Conservation (phyloP, 2,888 invertebrate species). For the Drosophila parthenogenetica region DNA sequence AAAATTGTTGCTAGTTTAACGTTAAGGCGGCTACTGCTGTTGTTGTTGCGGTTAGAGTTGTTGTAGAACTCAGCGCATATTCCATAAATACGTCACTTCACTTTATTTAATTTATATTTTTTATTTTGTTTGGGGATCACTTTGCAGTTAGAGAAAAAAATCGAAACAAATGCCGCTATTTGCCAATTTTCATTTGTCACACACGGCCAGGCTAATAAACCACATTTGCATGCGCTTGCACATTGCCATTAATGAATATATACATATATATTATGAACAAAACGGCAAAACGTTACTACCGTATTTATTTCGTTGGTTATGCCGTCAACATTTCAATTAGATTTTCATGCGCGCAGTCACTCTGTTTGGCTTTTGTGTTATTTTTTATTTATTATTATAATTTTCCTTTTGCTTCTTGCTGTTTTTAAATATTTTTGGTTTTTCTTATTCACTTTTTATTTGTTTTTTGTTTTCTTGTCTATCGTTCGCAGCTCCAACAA, state of each 20-base stretch:
- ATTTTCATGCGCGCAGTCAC: conserved; percentile 32
- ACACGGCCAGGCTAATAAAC: conserved; percentile 47
- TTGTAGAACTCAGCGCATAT: conserved; percentile 27
- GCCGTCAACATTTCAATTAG: conserved; percentile 72
- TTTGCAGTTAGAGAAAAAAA: conserved; percentile 9
- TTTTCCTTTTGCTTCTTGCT: conserved; percentile 30
- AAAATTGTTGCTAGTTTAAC: conserved; percentile 22
- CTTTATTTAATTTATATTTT: background rate
- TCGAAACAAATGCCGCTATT: conserved; percentile 46
- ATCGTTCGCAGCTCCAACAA: conserved; percentile 80
- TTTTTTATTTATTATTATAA: conserved; percentile 31
- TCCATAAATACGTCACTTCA: conserved; percentile 17
- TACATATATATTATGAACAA: conserved; percentile 2
- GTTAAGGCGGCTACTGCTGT: conserved; percentile 22
- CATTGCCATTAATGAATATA: conserved; percentile 50
- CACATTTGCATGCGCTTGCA: conserved; percentile 74
- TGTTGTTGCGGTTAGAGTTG: conserved; percentile 7
- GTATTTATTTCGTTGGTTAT: conserved; percentile 40
- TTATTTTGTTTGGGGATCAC: conserved; percentile 14
- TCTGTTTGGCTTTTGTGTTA: conserved; percentile 6
- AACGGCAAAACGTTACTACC: conserved; percentile 24
- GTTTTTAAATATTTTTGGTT: conserved; percentile 29
- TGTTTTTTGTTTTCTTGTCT: conserved; percentile 38
- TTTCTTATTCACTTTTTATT: conserved; percentile 33
- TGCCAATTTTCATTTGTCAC: conserved; percentile 64